These are phyloP conservation scores for Calidris pygmaea DNA, from an alignment of 2,113 vertebrate species.

Conservation along the genomic window DNA sequence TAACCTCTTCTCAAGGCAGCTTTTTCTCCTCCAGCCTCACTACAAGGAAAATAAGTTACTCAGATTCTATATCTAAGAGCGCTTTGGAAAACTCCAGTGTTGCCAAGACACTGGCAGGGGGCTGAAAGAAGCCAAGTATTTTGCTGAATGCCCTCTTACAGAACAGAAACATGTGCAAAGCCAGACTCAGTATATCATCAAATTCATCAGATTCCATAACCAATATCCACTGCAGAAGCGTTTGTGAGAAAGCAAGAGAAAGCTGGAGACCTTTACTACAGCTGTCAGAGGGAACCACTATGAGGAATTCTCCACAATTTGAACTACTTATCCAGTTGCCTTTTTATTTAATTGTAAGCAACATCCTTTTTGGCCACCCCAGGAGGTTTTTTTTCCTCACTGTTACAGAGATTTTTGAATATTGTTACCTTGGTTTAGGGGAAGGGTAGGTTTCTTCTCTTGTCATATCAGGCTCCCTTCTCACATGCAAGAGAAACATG, in stretches of 20 bases:
- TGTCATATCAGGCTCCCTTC: neutral
- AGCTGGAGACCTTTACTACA: neutral
- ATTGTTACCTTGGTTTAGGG: neutral
- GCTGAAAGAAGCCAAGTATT: neutral
- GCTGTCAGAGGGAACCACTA: slow-evolving; percentile 32
- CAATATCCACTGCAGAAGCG: neutral
- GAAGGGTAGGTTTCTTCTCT: neutral
- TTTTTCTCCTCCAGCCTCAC: neutral
- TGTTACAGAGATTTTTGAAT: neutral
- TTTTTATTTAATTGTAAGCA: slow-evolving; percentile 25
- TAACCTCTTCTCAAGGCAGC: neutral
- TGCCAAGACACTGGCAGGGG: neutral
- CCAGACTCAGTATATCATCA: neutral
- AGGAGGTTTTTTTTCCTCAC: neutral
- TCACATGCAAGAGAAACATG: neutral
- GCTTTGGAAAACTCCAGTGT: neutral
- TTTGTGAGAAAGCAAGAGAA: neutral
- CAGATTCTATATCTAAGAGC: neutral
- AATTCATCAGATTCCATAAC: slow-evolving; percentile 50
- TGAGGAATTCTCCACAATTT: slow-evolving; percentile 49
- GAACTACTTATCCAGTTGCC: slow-evolving; percentile 43
- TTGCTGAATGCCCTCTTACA: neutral
- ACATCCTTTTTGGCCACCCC: neutral
- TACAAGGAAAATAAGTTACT: neutral
- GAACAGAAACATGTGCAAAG: neutral